Percentiles rank a stretch among this genome's conserved stretches.
These are phyloP conservation scores for Polyommatus iphigenia DNA, from an alignment of 2,888 invertebrate species.

Conservation along the genomic window DNA sequence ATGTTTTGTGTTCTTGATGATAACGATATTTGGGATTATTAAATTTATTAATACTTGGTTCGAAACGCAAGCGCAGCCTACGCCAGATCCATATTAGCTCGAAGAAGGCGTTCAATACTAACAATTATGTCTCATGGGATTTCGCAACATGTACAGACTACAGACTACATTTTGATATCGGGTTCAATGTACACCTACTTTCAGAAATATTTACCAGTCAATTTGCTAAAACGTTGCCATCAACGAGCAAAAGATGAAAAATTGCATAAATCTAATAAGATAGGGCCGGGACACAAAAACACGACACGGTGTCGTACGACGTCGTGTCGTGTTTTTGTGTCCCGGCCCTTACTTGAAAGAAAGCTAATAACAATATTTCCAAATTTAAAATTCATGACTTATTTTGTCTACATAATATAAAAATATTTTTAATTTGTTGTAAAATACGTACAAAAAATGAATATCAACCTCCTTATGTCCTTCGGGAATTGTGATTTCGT, in stretches of 20 bases:
- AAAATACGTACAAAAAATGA: too few species aligned
- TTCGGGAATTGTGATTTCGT: neutral
- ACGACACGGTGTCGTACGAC: too few species aligned
- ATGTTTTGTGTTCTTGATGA: neutral
- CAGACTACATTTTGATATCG: neutral
- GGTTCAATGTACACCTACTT: neutral
- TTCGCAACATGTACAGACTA: constrained; percentile 7
- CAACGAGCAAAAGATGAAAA: neutral
- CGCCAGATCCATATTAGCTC: neutral
- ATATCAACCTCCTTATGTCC: too few species aligned
- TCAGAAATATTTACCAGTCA: neutral
- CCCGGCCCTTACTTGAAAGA: too few species aligned
- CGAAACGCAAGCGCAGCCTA: neutral
- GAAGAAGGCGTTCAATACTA: neutral
- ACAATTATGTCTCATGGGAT: constrained; percentile 10
- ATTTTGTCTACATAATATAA: too few species aligned
- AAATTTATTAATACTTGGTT: neutral
- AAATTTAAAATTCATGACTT: too few species aligned
- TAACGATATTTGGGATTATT: neutral
- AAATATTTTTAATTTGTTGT: too few species aligned
- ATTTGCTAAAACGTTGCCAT: neutral
- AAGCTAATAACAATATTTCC: too few species aligned
- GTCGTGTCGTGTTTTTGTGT: too few species aligned
- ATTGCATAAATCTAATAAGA: too few species aligned
- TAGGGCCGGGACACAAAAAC: too few species aligned